Evolutionary conservation across 1,140 invertebrate species (phyloP), one percentile per base, ranked within the genome.

Genomic region (Lanistes nyassanus): DNA sequence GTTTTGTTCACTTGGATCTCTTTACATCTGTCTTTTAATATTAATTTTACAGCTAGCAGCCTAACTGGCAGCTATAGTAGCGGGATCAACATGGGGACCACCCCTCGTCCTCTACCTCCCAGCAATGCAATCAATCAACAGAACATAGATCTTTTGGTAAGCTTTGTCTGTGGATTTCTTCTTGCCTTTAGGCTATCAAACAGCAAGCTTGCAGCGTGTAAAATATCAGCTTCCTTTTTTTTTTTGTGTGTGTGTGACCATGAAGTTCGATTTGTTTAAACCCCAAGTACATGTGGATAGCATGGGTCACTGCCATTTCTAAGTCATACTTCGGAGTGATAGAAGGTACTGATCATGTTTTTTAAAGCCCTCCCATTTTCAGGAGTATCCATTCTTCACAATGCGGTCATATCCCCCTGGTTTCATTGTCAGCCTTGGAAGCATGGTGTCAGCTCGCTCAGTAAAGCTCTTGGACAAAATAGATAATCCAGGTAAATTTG

Each of bases 371-470:
- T 47, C 42, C 9, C 42, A 47, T 13, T 47, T 81, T 7, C 80
- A 89, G 89, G 97, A 98, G 87, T 99, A 97, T 89, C 97, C 97
- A 0, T 98, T 99, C 85, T 92, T 99, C 23, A 98, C 97, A 0
- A 94, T 98, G 92, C 93, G 94, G 3, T 94, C 94, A 81, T 97
- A 96, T 88, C 96, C 97, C 34, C 90, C 92, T 1, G 95, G 94
- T 42, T 97, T 98, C 82, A 93, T 98, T 82, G 89, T 95, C 29
- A 94, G 96, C 85, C 92, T 98, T 83, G 97, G 97, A 78, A 95
- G 95, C n/a, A 92, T 95, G n/a, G 89, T 90, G 47, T 88, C 86
- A 0, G 86, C 88, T 0, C 91, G 94, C 76, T 95, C 96, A 47
- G 95, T 98, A 0, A 98, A 98, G 90, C 87, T 97, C 26, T 88